These are phyloP conservation scores for Drosophila guanche DNA, from an alignment of 1,140 invertebrate genomes.

Conservation along the genomic window DNA sequence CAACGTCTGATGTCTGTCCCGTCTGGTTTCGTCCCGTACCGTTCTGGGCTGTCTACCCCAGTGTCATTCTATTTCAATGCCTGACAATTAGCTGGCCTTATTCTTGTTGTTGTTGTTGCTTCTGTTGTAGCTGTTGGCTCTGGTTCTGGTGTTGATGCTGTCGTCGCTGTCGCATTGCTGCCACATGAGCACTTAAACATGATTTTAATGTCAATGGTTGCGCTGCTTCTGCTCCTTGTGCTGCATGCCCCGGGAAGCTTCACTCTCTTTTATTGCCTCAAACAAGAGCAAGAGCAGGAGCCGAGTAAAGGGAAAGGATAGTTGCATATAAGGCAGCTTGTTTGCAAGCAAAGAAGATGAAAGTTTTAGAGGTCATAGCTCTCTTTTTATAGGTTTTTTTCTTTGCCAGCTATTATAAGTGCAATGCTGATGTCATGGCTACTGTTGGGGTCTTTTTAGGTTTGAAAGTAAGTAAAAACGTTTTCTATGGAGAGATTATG, in stretches of 20 bases:
- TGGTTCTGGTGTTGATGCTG: constrained; percentile 31
- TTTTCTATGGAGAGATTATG: too few species aligned
- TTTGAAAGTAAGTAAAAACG: too few species aligned
- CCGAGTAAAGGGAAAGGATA: constrained; percentile 18
- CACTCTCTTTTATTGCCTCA: constrained; percentile 38
- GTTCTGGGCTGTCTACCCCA: constrained; percentile 30
- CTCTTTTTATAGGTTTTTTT: constrained; percentile 59
- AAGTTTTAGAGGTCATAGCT: constrained; percentile 70
- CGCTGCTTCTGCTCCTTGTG: constrained; percentile 26
- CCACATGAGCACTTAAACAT: constrained; percentile 80
- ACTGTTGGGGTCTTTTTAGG: background rate
- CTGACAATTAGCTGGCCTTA: constrained; percentile 61
- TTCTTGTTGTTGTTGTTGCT: constrained; percentile 28
- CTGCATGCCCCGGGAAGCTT: constrained; percentile 26
- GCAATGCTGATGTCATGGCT: background rate
- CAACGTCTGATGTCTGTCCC: background rate
- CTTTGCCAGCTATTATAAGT: constrained; percentile 8
- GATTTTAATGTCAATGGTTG: constrained; percentile 83
- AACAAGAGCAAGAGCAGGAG: constrained; percentile 35
- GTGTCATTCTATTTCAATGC: constrained; percentile 65
- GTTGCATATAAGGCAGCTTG: constrained; percentile 46
- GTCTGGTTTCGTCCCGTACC: background rate
- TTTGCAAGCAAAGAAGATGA: constrained; percentile 66
- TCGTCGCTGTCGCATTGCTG: constrained; percentile 65
- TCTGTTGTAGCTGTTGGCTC: constrained; percentile 12